A percentile compares a stretch with the other conserved stretches of the same genome.
These are phyloP conservation scores for Choloepus hoffmanni DNA, from an alignment of 2,113 vertebrate genomes.

Conservation along the genomic window DNA sequence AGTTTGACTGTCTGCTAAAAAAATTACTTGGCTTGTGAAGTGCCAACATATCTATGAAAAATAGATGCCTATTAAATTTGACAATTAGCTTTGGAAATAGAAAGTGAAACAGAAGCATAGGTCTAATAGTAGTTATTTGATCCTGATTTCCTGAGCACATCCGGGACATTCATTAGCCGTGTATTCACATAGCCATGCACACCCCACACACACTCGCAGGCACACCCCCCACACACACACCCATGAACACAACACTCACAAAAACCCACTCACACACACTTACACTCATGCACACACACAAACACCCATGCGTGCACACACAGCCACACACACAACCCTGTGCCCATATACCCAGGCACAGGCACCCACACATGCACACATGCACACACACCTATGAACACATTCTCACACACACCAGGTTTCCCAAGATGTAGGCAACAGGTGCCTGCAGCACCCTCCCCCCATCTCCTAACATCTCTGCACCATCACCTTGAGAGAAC, in stretches of 20 bases:
- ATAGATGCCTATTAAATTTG: constrained; percentile 64
- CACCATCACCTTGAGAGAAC: not conserved
- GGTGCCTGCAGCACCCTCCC: not conserved
- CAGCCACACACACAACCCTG: not conserved
- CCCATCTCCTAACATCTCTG: not conserved
- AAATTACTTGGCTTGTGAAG: constrained; percentile 57
- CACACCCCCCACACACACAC: not conserved
- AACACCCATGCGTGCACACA: no score
- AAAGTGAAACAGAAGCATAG: constrained; percentile 64
- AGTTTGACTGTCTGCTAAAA: constrained; percentile 31
- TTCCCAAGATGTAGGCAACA: not conserved
- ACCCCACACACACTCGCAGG: not conserved
- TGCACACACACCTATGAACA: not conserved
- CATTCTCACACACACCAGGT: accelerated
- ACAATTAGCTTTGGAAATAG: constrained; percentile 73
- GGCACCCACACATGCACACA: accelerated
- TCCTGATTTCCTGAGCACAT: constrained; percentile 29
- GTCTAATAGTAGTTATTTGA: constrained; percentile 55
- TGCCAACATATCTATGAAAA: constrained; percentile 70
- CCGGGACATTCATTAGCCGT: not conserved
- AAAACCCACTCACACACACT: not conserved
- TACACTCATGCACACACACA: no score
- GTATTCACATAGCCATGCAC: not conserved
- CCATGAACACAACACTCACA: not conserved
- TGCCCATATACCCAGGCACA: not conserved